Conservation (phyloP, 1,140 invertebrate species). For the Ceratoteleas bidentatus region DNA sequence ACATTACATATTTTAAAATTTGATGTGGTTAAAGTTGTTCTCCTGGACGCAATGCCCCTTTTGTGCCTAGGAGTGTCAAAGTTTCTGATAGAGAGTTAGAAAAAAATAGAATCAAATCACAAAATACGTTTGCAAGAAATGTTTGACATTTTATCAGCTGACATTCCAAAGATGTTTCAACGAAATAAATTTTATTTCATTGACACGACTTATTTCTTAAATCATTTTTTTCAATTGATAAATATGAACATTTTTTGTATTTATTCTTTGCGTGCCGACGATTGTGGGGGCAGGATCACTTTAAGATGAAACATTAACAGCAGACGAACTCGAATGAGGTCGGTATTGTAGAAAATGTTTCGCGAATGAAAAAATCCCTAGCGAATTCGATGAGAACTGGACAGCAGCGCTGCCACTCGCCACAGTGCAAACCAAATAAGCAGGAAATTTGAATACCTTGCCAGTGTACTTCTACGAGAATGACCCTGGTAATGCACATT, state of each 20-base stretch:
- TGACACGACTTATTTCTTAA: not conserved
- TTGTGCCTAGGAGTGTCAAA: constrained; percentile 5
- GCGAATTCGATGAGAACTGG: no score
- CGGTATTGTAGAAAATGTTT: no score
- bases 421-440: no score
- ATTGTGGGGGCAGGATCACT: no score
- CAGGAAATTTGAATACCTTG: no score
- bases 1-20: not conserved
- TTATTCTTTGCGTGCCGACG: constrained; percentile 18
- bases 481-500: no score
- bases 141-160: constrained; percentile 2
- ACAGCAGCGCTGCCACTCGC: no score
- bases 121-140: not conserved
- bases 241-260: constrained; percentile 31
- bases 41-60: constrained; percentile 6
- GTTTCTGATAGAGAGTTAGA: not conserved
- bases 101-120: not conserved
- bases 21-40: constrained; percentile 2
- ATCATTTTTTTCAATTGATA: constrained; percentile 8
- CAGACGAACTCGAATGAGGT: no score
- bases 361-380: no score
- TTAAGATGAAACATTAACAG: no score
- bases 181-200: not conserved
- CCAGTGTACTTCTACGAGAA: no score
- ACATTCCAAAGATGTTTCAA: constrained; percentile 5